Percentiles rank a stretch among this genome's conserved stretches.
These are phyloP conservation scores for Ammospiza caudacuta DNA, from an alignment of 2,113 vertebrate genomes.

Conservation along the genomic window DNA sequence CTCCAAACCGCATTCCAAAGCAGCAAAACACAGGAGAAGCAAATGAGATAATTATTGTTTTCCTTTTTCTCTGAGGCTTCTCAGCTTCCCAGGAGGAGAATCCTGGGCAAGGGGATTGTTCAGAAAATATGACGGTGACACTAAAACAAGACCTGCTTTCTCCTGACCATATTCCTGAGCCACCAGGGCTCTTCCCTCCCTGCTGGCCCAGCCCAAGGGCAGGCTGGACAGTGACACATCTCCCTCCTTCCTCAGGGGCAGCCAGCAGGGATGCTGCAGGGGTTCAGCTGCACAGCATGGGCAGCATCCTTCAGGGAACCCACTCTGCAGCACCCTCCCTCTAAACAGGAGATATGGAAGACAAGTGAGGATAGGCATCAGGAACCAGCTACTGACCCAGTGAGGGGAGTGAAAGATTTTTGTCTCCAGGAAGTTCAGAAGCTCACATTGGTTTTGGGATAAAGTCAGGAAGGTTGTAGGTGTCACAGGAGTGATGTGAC, in stretches of 20 bases:
- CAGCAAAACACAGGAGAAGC: too few species aligned
- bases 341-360: background rate
- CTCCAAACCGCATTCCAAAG: too few species aligned
- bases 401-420: background rate
- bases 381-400: background rate
- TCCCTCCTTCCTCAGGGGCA: rapidly evolving
- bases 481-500: background rate
- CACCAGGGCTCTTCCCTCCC: background rate
- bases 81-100: too few species aligned
- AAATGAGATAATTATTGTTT: too few species aligned
- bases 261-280: background rate
- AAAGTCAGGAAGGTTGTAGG: background rate
- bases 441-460: background rate
- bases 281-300: rapidly evolving
- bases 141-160: background rate
- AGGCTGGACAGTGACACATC: rapidly evolving
- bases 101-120: too few species aligned
- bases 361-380: background rate
- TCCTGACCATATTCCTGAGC: background rate
- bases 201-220: background rate
- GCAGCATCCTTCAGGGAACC: background rate
- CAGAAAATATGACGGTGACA: too few species aligned
- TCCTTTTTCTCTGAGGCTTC: too few species aligned
- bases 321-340: background rate
- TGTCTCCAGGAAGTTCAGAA: background rate